A percentile compares a stretch with the other conserved stretches of the same genome.
These are phyloP conservation scores for Archips xylosteana DNA, from an alignment of 2,888 invertebrate genomes.

Conservation along the genomic window DNA sequence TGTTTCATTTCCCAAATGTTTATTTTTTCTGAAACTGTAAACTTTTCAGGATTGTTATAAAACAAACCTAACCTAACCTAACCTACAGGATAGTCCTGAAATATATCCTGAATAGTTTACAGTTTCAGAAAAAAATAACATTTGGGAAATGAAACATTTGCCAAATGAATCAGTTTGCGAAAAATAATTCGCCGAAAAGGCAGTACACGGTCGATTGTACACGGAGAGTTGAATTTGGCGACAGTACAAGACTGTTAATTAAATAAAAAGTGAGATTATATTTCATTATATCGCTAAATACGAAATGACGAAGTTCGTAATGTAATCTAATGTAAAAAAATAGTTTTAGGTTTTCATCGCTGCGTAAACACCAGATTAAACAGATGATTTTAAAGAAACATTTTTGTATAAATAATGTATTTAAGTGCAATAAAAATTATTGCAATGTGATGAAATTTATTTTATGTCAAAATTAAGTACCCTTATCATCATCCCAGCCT, in stretches of 20 bases:
- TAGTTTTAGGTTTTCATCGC: constrained; percentile 15
- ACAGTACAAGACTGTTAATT: constrained; percentile 9
- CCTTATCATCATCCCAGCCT: too few species aligned
- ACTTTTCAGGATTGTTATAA: too few species aligned
- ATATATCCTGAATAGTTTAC: too few species aligned
- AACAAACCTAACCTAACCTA: too few species aligned
- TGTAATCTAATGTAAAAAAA: constrained; percentile 28
- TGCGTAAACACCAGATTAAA: constrained; percentile 13
- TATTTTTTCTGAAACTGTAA: too few species aligned
- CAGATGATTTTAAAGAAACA: neutral
- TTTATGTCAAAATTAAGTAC: neutral
- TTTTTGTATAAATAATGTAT: neutral
- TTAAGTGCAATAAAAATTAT: neutral
- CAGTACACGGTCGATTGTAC: too few species aligned
- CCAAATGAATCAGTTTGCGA: too few species aligned
- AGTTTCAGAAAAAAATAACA: too few species aligned
- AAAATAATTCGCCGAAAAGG: too few species aligned
- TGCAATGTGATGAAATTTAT: neutral
- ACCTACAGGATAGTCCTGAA: too few species aligned
- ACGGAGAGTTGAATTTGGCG: neutral
- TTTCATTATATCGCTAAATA: constrained; percentile 27
- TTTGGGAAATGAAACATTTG: too few species aligned
- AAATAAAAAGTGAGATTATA: constrained; percentile 40
- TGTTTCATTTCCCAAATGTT: too few species aligned
- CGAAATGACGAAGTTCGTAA: constrained; percentile 22